These are phyloP conservation scores for Araneus ventricosus DNA, from an alignment of 1,140 invertebrate species.

Conservation along the genomic window DNA sequence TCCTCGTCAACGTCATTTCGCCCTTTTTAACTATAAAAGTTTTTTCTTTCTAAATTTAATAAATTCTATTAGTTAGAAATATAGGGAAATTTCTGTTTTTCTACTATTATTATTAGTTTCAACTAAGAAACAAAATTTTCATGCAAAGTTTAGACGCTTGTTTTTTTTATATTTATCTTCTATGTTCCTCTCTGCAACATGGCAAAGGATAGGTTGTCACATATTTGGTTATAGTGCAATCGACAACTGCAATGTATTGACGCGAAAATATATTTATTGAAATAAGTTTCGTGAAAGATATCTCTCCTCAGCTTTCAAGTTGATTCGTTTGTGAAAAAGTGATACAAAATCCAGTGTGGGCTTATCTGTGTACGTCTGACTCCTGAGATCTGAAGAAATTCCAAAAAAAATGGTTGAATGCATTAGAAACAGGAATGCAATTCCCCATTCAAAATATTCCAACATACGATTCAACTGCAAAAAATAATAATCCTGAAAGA, in stretches of 20 bases:
- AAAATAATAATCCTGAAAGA: not conserved
- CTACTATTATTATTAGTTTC: no score
- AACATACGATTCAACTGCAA: not conserved
- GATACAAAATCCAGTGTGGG: not conserved
- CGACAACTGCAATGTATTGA: not conserved
- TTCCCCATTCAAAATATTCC: not conserved
- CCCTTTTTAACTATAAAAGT: no score
- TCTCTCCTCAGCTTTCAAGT: not conserved
- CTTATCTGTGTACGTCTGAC: not conserved
- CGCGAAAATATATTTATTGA: not conserved
- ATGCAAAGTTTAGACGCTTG: no score
- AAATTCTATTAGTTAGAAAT: no score
- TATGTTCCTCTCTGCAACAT: no score
- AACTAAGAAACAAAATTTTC: no score
- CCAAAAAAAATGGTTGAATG: not conserved
- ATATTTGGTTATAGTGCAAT: not conserved
- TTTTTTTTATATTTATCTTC: not conserved
- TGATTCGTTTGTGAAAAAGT: not conserved
- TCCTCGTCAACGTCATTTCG: no score
- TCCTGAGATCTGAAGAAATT: not conserved
- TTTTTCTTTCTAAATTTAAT: no score
- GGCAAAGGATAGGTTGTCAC: not conserved
- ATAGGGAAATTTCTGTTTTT: no score
- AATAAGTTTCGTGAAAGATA: not conserved
- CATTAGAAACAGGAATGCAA: not conserved